A percentile compares a stretch with the other conserved stretches of the same genome.
Conservation (phyloP, 2,888 invertebrate genomes). For the Galerucella calmariensis region DNA sequence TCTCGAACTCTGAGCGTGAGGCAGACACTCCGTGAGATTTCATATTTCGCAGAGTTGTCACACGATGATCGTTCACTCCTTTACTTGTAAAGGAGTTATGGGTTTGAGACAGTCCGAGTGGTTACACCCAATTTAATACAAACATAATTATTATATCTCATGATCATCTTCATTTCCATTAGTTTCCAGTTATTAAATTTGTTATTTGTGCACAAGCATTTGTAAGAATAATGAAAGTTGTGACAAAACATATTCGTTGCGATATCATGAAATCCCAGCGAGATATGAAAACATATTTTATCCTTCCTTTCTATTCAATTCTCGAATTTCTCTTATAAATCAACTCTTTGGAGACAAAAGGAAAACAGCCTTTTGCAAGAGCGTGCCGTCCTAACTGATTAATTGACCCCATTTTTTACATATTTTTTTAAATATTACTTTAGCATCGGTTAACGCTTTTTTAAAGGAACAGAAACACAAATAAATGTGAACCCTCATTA, state of each 20-base stretch:
- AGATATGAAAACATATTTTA: background rate
- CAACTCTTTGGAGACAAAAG: constrained; percentile 19
- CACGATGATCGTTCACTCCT: constrained; percentile 61
- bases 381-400: background rate
- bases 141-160: background rate
- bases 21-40: constrained; percentile 51
- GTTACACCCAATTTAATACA: constrained; percentile 44
- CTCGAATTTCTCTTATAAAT: constrained; percentile 26
- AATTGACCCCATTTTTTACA: background rate
- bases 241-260: background rate
- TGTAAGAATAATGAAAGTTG: background rate
- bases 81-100: constrained; percentile 22
- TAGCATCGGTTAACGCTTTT: background rate
- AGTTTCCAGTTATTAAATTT: no score
- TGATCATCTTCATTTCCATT: no score
- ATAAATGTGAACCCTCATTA: no score
- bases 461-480: no score
- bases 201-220: no score
- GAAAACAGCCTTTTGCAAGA: background rate
- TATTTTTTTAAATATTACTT: background rate
- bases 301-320: constrained; percentile 14
- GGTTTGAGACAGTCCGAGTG: constrained; percentile 59
- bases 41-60: constrained; percentile 41
- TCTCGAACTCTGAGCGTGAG: constrained; percentile 69
- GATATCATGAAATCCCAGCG: background rate